Evolutionary conservation across 2,113 vertebrate species (phyloP).

Genomic region (Oplegnathus fasciatus): DNA sequence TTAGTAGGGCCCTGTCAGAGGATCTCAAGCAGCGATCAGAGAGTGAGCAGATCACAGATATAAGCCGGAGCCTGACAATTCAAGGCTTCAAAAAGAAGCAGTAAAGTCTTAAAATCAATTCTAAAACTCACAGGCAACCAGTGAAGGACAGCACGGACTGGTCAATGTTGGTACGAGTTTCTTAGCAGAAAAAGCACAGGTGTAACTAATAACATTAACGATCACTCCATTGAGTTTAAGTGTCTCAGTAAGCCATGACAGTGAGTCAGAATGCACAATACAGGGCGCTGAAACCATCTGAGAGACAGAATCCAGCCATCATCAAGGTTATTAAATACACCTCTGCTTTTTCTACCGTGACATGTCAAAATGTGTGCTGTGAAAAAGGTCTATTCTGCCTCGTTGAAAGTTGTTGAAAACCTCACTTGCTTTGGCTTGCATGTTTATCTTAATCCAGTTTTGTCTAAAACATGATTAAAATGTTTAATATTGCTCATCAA

Average conservation of each 20-base stretch:
- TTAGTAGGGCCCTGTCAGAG: too few species aligned
- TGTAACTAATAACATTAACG: background rate
- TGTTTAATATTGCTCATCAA: too few species aligned
- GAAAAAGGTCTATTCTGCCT: background rate
- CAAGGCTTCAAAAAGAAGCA: background rate
- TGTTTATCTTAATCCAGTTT: too few species aligned
- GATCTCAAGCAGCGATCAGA: too few species aligned
- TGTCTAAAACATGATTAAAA: too few species aligned
- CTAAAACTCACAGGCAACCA: background rate
- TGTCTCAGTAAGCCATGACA: background rate
- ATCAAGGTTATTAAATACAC: background rate
- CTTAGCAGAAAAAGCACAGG: background rate
- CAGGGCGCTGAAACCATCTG: background rate
- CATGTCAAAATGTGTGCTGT: too few species aligned
- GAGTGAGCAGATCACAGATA: too few species aligned
- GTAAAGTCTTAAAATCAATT: background rate
- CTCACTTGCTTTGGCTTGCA: background rate
- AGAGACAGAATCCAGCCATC: background rate
- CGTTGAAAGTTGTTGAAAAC: background rate
- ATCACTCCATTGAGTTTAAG: background rate
- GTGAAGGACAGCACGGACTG: too few species aligned
- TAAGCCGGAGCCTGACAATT: too few species aligned
- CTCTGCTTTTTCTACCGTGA: background rate
- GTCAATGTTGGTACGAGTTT: too few species aligned
- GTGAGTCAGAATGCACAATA: background rate